Evolutionary conservation across 2,113 vertebrate genomes (phyloP).

Genomic region (Odontesthes bonariensis): DNA sequence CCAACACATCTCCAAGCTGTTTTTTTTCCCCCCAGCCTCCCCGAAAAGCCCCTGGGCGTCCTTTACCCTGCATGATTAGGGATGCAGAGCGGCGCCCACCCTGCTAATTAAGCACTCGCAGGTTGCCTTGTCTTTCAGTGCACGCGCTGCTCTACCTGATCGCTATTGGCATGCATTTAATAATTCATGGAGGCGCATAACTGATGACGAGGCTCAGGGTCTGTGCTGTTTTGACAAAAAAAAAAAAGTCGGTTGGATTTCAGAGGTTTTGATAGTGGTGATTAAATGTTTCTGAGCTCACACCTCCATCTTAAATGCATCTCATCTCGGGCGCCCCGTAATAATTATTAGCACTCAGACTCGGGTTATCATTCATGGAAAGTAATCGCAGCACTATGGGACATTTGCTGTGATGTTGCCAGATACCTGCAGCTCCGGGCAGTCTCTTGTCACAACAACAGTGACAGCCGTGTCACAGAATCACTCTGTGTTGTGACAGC

Average conservation of each 20-base stretch:
- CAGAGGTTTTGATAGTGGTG: neutral
- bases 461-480: slow-evolving; percentile 6
- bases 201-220: slow-evolving; percentile 42
- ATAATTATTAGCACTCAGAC: slow-evolving; percentile 18
- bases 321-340: neutral
- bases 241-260: neutral
- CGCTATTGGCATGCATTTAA: slow-evolving; percentile 74
- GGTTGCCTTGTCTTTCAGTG: slow-evolving; percentile 69
- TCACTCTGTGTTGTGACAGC: slow-evolving; percentile 1
- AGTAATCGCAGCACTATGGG: slow-evolving; percentile 9
- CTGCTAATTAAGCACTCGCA: slow-evolving; percentile 69
- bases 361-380: slow-evolving; percentile 21
- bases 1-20: slow-evolving; percentile 53
- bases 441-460: slow-evolving; percentile 33
- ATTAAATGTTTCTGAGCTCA: neutral
- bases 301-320: neutral
- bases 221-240: slow-evolving; percentile 4
- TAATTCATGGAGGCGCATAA: slow-evolving; percentile 72
- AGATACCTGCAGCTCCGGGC: slow-evolving; percentile 26
- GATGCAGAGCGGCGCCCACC: slow-evolving; percentile 68
- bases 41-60: slow-evolving; percentile 64
- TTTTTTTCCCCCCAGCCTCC: slow-evolving; percentile 1
- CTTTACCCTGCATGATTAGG: slow-evolving; percentile 76
- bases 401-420: slow-evolving; percentile 28
- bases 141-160: slow-evolving; percentile 61